Base-by-base conservation (phyloP, 2,113 vertebrate genomes). In the Excalfactoria chinensis region DNA sequence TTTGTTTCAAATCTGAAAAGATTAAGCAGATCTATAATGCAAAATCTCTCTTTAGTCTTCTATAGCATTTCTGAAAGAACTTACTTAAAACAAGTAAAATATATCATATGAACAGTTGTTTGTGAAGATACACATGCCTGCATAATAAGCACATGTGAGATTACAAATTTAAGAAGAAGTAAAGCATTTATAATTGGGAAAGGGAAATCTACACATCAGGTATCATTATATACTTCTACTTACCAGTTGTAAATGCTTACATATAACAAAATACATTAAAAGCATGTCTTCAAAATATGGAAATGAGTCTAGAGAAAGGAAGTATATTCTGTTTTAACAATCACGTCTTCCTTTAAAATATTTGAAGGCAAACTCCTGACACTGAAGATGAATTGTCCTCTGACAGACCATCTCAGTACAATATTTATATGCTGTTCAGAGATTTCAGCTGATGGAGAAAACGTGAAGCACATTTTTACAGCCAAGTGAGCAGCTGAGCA, bases 141-240 rank as follows among this genome's bases (percentile, higher is more conserved):
- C 12, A 7, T 20, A 40, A 26, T 22, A 37, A n/a, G 6, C 9
- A 34, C 1, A 2, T 7, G 2, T 19, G 3, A 5, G 9, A 28
- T 2, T n/a, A 3, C 4, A 67, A 10, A 51, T 23, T 30, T 9
- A 34, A 51, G 16, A 91, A 68, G 3, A 21, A 62, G 11, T 16
- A 34, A 43, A 56, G 40, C 15, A 2, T 41, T 86, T 78, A 15
- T 12, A 60, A 62, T 21, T 7, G 51, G 76, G 4, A 53, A 32
- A 55, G 13, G 5, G 30, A 70, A 88, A 67, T 0, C 2, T 22
- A 3, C 28, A 11, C 0, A 0, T 53, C 18, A 41, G 5, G 4
- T 37, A 68, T 79, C 2, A 21, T 35, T 35, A 28, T 32, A 32
- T 35, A 35, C 17, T 32, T 55, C 40, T 23, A 40, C 28, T 18